Evolutionary conservation across 2,113 vertebrate species (phyloP), one percentile per base, ranked within the genome.

Genomic region (Phalacrocorax carbo): DNA sequence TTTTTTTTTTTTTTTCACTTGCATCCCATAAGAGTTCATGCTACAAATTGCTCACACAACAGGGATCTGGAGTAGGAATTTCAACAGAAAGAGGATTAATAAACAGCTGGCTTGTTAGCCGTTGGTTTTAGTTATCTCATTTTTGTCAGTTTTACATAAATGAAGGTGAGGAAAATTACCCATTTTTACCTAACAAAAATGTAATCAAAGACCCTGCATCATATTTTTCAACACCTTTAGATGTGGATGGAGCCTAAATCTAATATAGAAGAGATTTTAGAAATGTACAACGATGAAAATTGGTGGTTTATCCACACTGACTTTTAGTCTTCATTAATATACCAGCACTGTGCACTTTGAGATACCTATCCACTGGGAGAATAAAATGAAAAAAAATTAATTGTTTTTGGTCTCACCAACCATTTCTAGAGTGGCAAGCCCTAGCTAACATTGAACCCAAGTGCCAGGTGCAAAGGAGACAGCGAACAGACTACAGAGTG

Each of bases 11-110:
- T 94, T 96, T 94, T 44, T 64, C 42, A 29, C 65, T 95, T 91
- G 65, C 75, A 96, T 96, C 90, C 92, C 78, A 77, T 93, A 97
- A 97, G 94, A 97, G 97, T 98, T 95, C 89, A 14, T 46, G 42
- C 82, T 92, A 80, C 68, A 96, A 88, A 94, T 88, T 93, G 70
- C 71, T 94, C 76, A 60, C 65, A 65, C 81, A 91, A 86, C 81
- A 79, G 75, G 62, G 69, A 91, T 86, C n/a, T 71, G 86, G 95
- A 90, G 49, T 93, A 97, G 36, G 69, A 94, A 95, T 88, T 95
- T 96, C 86, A 70, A 55, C 34, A 97, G 80, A 92, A 25, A 92
- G 30, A 88, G 30, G 34, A 68, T 96, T 94, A 92, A 90, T 71
- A 91, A 95, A 71, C 20, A 85, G 19, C 25, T 77, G 36, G 36